Evolutionary conservation across 2,113 vertebrate species (phyloP), one percentile per base, ranked within the genome.

Genomic region (Rhagologus leucostigma): DNA sequence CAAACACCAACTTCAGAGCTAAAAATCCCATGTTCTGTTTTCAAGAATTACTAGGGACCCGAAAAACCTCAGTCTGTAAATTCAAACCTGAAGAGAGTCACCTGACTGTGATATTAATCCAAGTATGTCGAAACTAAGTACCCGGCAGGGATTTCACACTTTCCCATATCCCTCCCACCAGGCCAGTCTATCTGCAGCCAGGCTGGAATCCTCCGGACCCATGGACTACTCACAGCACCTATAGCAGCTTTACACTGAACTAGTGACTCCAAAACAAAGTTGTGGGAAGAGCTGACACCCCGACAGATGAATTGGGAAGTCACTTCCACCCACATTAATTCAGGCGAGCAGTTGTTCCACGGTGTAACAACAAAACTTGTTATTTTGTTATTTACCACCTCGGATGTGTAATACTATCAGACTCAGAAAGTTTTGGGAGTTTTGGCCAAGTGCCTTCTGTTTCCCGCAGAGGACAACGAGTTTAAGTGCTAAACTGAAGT

Each of bases 31-130:
- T 0, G 7, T 29, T n/a, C 32, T 42, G n/a, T 49, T 87, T 62
- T 53, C 37, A 57, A 82, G 44, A 94, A 87, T 13, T 55, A 60
- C 7, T 35, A 50, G 29, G 11, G 52, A 80, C 18, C 17, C 35
- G 59, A 78, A 73, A 81, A 57, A 41, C 3, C 13, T 35, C 47
- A 11, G 15, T 46, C 77, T 29, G 33, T 35, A 86, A 88, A 86
- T 49, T 89, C 76, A 93, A 87, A 94, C 65, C 62, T 53, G 82
- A 80, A 59, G n/a, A 78, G 29, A 74, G 68, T 86, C 85, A 95
- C 76, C 86, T 80, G 87, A 90, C 82, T 17, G 3, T 1, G 18
- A 37, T 22, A 80, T 33, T 81, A 88, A 93, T 39, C 46, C 90
- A 84, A 80, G 63, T 37, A 35, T 57, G 67, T 16, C 29, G 85